Base-by-base conservation (phyloP, 2,113 vertebrate genomes). In the Hippocampus abdominalis region DNA sequence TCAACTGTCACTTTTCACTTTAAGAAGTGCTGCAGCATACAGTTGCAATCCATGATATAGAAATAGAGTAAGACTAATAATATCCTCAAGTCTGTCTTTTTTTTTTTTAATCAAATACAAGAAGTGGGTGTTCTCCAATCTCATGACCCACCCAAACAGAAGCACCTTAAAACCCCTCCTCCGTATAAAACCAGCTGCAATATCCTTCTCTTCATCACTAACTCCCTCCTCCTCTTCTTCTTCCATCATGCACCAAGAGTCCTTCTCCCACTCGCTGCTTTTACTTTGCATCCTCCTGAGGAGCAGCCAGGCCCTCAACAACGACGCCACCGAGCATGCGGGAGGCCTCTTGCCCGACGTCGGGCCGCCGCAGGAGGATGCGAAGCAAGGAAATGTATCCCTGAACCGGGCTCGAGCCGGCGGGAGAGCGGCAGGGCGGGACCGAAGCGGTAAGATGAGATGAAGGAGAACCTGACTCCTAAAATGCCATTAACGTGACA, bases 381-480 rank as follows among this genome's bases (percentile, higher is more conserved):
- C 7, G 21, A 21, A 68, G 66, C 49, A 11, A 18, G 36, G 51
- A 29, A 68, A 68, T 27, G 66, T 23, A 18, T 68, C 66, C 16
- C 66, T 56, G 48, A 68, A 68, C 66, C 66, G 32, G 6, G 66
- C 66, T 1, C 29, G 66, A 21, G 36, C 32, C 32, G 66, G 66
- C 2, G 51, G 66, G 20, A 36, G 66, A 54, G 49, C 66, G n/a
- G 25, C 25, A 18, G 36, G 61, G 9, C 36, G 21, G 61, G 66
- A 68, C 66, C 10, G 49, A 56, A 39, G 51, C 12, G 66, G 66
- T 68, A 54, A 68, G 66, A 36, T 4, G 11, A 36, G 48, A 11
- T 18, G 27, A 27, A 2, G 29, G 48, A 49, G 48, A 49, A 21
- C 49, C 49, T 27, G 64, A 57, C 25, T 57, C 4, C 12, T 6